These are phyloP conservation scores for Eclectus roratus DNA, from an alignment of 2,113 vertebrate species.

Conservation along the genomic window DNA sequence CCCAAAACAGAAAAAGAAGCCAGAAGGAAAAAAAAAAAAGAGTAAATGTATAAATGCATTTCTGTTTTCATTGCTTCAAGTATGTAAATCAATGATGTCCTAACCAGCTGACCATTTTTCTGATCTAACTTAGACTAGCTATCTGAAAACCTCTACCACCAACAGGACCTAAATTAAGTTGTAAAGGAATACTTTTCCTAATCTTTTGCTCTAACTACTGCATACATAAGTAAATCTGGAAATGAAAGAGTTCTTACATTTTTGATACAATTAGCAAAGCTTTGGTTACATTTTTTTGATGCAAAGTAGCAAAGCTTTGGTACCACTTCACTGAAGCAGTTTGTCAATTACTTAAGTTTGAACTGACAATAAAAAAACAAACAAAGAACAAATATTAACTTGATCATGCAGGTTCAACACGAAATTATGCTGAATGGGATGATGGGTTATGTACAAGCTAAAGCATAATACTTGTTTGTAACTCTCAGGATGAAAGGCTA, in stretches of 20 bases:
- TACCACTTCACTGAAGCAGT: not conserved
- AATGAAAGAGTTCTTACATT: not conserved
- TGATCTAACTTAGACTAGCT: not conserved
- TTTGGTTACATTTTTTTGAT: not conserved
- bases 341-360: not conserved
- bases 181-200: not conserved
- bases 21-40: not conserved
- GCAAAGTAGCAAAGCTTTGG: not conserved
- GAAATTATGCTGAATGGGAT: not conserved
- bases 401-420: not conserved
- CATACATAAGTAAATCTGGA: not conserved
- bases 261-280: not conserved
- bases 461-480: not conserved
- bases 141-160: not conserved
- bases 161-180: not conserved
- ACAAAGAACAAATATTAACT: not conserved
- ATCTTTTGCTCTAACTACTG: not conserved
- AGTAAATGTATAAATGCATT: not conserved
- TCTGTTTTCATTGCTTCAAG: not conserved
- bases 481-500: not conserved
- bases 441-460: not conserved
- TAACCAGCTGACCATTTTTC: not conserved
- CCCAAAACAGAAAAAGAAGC: not conserved
- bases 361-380: not conserved
- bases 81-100: not conserved